phyloP scores from a whole-genome alignment of 2,797 vertebrate species.

The Setipinna tenuifilis region DNA sequence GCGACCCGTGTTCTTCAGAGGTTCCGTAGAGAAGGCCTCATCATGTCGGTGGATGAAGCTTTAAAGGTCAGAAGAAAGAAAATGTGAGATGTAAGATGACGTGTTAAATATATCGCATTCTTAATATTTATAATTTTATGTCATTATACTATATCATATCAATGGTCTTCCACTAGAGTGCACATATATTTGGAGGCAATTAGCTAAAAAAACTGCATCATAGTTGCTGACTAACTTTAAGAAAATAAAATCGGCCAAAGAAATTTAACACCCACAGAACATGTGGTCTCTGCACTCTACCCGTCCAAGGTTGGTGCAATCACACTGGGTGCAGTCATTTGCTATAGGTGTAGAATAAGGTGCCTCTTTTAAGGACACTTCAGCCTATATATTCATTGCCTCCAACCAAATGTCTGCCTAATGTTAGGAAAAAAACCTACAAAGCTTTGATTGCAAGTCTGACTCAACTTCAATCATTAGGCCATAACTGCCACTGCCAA shows the following conservation, averaged over 20 bases:
- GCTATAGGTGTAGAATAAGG: neutral
- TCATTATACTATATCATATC: too few species aligned
- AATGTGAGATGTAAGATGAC: neutral
- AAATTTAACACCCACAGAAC: too few species aligned
- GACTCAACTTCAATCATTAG: neutral
- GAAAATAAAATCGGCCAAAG: neutral
- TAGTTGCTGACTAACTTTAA: neutral
- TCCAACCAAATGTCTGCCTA: too few species aligned
- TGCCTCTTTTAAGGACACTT: neutral
- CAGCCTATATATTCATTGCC: neutral
- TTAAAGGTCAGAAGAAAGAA: slow-evolving; percentile 46
- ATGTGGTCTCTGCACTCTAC: too few species aligned
- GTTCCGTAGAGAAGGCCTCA: slow-evolving; percentile 97
- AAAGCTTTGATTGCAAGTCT: too few species aligned
- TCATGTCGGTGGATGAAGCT: slow-evolving; percentile 98
- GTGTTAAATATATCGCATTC: too few species aligned
- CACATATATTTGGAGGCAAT: neutral
- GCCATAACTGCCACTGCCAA: neutral
- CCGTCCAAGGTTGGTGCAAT: too few species aligned
- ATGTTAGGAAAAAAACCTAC: too few species aligned
- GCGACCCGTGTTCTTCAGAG: slow-evolving; percentile 95
- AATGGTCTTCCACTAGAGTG: too few species aligned
- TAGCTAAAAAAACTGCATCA: neutral
- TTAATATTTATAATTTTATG: too few species aligned
- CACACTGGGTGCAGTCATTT: neutral